phyloP scores from a whole-genome alignment of 1,140 invertebrate species.

The Brachionus angularis region DNA sequence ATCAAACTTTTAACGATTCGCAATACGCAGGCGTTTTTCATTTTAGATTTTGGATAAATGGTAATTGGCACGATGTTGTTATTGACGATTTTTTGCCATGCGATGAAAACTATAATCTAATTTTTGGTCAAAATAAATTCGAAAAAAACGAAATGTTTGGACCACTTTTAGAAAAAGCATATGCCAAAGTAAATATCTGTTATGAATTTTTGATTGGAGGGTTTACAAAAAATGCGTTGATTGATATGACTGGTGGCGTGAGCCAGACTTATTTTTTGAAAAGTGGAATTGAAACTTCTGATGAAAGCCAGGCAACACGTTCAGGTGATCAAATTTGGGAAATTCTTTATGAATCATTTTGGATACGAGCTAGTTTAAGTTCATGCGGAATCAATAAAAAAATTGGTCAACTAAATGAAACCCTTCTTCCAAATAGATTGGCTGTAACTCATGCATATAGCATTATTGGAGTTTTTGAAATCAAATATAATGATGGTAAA shows the following conservation, averaged over 20 bases:
- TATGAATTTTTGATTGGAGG: conserved; percentile 60
- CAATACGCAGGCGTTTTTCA: conserved; percentile 60
- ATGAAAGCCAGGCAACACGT: too few relatives aligned
- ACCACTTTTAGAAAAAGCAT: conserved; percentile 74
- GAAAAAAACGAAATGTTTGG: conserved; percentile 74
- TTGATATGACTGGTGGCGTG: conserved; percentile 62
- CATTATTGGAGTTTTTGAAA: conserved; percentile 63
- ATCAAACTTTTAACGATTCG: conserved; percentile 65
- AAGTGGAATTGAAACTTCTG: background rate
- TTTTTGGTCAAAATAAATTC: conserved; percentile 68
- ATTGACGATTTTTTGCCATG: conserved; percentile 73
- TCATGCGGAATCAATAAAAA: too few relatives aligned
- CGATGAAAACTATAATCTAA: conserved; percentile 64
- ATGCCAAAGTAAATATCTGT: conserved; percentile 49
- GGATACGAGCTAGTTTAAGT: background rate
- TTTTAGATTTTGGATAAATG: conserved; percentile 73
- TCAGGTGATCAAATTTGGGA: too few relatives aligned
- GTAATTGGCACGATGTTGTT: conserved; percentile 71
- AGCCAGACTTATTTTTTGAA: conserved; percentile 50
- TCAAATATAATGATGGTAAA: conserved; percentile 53
- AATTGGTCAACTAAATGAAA: too few relatives aligned
- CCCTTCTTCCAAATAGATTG: conserved; percentile 29
- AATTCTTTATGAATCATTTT: conserved; percentile 68
- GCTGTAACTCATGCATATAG: conserved; percentile 60
- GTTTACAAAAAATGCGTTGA: conserved; percentile 60